Base-by-base conservation (phyloP, 1,140 invertebrate genomes). In the Megalonaias nervosa region DNA sequence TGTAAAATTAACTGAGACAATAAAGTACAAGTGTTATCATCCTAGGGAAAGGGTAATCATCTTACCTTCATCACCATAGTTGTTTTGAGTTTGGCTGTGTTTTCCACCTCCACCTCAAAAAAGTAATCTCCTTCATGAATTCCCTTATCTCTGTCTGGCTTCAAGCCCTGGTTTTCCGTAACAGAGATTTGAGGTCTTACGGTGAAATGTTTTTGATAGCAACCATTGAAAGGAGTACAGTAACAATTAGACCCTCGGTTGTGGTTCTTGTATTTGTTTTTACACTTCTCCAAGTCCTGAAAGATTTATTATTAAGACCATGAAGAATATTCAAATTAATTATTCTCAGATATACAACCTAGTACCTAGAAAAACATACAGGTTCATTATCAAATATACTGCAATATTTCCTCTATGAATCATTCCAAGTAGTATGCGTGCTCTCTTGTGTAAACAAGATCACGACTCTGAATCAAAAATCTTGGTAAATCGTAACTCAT, bases 211-310 rank as follows among this genome's bases (percentile, higher is more conserved):
- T 17, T 57, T 55, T 76, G 74, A 55, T 64, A 76, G 48, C 74
- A 76, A 6, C 74, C 74, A 57, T 70, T 76, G 61, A 58, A 69
- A 5, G 68, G 74, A 13, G 74, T 61, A 71, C 74, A 76, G 38
- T 76, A 76, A 55, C 74, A 76, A 48, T 71, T 66, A 11, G 67
- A 0, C 26, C 74, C 74, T 65, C 74, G 23, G 26, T 59, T 15
- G 58, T 65, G 65, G 0, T 11, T 55, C 13, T 1, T 68, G 65
- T 76, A 76, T 17, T 57, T 58, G 16, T 13, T 4, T 31, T 76
- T 1, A 48, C 74, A 76, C 2, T 76, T 59, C 31, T 13, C 21
- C 31, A 17, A 4, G 1, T 55, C 74, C 70, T 23, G 3, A 75
- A 59, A 23, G 55, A 56, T 16, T 17, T 1, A 71, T 60, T 15